These are phyloP conservation scores for Cygnus buccinator DNA, from an alignment of 2,113 vertebrate genomes.

Conservation along the genomic window DNA sequence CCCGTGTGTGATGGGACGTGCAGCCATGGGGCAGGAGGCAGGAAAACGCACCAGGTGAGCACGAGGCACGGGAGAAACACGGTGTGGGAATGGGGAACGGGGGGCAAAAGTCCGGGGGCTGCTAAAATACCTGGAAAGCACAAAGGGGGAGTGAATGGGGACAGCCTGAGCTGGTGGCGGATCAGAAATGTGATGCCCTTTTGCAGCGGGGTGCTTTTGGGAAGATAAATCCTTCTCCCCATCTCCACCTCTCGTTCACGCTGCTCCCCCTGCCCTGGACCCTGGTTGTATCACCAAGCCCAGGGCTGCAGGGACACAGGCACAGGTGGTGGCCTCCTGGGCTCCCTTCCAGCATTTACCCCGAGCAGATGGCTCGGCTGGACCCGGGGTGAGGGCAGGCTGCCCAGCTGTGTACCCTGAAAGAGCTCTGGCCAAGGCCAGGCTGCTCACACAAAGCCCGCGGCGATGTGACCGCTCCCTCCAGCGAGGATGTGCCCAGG, in stretches of 20 bases:
- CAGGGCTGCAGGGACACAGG: too few relatives aligned
- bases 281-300: not conserved
- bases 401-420: not conserved
- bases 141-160: not conserved
- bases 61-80: not conserved
- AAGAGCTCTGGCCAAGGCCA: not conserved
- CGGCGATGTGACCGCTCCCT: rapidly evolving
- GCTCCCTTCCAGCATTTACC: too few relatives aligned
- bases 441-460: not conserved
- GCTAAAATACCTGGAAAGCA: not conserved
- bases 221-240: not conserved
- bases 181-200: too few relatives aligned
- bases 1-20: not conserved
- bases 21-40: not conserved
- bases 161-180: not conserved
- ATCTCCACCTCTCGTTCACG: too few relatives aligned
- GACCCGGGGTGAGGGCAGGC: rapidly evolving
- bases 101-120: too few relatives aligned
- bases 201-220: not conserved
- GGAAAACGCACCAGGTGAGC: too few relatives aligned
- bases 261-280: too few relatives aligned
- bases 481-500: not conserved
- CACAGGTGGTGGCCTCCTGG: too few relatives aligned
- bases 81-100: too few relatives aligned
- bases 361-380: not conserved